Base-by-base conservation (phyloP, 2,888 invertebrate species). In the Lochmaea crataegi region DNA sequence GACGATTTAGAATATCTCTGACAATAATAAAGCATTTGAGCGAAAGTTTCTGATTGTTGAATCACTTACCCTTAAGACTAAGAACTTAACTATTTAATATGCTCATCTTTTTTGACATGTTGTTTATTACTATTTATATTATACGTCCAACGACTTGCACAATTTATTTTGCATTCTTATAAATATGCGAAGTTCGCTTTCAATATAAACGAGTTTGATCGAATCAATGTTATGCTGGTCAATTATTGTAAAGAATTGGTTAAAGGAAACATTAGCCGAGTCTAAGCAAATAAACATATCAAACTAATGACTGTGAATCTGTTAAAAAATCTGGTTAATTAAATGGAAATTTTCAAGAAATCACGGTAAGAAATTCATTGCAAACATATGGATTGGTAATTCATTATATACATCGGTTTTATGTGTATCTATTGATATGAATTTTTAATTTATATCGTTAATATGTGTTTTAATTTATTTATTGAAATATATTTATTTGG, bases 111-210 rank as follows among this genome's bases (percentile, higher is more conserved):
- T 60, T 60, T 60, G 32, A 26, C 6, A 60, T 32, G 58, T 60
- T 60, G 58, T n/a, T 60, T 60, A 32, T 60, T 32, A 60, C 32
- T 14, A 60, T 14, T 60, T 32, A 14, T 60, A n/a, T 60, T 60
- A 60, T 38, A 60, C 58, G 26, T 26, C 32, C 12, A 32, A 9
- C 32, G 10, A 60, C 58, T 66, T 56, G 65, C 18, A 66, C 56
- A 66, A 66, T 66, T 38, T 56, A 56, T 66, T 66, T 66, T 66
- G 41, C 53, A 56, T 66, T 66, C 56, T n/a, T 66, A 42, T 66
- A 38, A 57, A 42, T 66, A 57, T 66, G 66, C 57, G 42, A 66
- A 41, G 42, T 66, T 66, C 42, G 22, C 57, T 66, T 66, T 66
- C 66, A 57, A 66, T 57, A 66, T 57, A 65, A 66, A 66, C 66